These are phyloP conservation scores for Anguilla pacifica DNA, from an alignment of 2,797 vertebrate genomes.

Conservation along the genomic window DNA sequence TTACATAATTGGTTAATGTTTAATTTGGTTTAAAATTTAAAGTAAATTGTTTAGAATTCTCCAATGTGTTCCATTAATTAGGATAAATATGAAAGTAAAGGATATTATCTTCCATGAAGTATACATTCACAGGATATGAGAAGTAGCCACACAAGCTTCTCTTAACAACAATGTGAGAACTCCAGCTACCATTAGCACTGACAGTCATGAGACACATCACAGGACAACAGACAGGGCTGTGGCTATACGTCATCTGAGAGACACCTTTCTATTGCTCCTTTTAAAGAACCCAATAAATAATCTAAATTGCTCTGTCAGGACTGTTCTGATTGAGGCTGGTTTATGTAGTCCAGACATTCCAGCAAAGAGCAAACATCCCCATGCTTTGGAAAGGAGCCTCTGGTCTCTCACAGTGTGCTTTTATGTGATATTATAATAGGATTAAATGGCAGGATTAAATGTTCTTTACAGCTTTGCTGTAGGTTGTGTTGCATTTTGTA, in stretches of 20 bases:
- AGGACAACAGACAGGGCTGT: neutral
- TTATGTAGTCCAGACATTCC: neutral
- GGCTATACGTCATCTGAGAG: neutral
- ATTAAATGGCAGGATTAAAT: neutral
- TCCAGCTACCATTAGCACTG: neutral
- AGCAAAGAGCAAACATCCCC: neutral
- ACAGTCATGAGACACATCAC: neutral
- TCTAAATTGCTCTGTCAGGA: neutral
- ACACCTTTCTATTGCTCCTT: neutral
- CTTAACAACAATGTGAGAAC: neutral
- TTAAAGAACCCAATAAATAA: neutral
- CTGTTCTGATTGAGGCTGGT: neutral
- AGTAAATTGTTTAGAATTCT: slow-evolving; percentile 17
- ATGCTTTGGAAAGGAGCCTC: neutral
- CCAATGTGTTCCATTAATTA: neutral
- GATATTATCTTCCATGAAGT: neutral
- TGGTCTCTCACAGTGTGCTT: neutral
- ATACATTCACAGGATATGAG: neutral
- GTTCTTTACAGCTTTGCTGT: neutral
- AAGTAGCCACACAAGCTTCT: neutral
- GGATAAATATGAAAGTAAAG: neutral
- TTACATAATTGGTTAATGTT: neutral
- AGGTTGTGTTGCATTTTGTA: neutral
- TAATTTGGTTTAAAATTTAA: neutral
- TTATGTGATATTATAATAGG: neutral